Evolutionary conservation across 1,140 invertebrate species (phyloP).

Genomic region (Drosophila quadrilineata): DNA sequence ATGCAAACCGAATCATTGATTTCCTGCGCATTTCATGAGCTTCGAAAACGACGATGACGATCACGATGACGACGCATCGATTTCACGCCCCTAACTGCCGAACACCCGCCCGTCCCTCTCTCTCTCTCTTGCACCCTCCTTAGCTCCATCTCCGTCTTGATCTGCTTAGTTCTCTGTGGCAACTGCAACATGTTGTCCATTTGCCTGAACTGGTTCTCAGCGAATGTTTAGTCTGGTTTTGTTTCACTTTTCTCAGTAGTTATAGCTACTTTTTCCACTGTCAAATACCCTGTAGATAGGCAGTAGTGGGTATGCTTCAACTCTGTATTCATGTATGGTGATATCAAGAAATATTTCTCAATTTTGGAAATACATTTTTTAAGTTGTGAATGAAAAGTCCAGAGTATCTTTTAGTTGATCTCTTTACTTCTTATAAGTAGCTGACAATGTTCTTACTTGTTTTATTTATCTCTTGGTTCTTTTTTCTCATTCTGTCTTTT

Average conservation of each 20-base stretch:
- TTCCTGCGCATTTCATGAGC: slow-evolving; percentile 79
- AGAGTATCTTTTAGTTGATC: background rate
- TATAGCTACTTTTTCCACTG: slow-evolving; percentile 34
- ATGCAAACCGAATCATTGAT: slow-evolving; percentile 73
- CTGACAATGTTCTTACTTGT: background rate
- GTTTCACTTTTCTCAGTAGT: slow-evolving; percentile 68
- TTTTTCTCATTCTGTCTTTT: background rate
- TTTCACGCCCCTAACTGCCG: slow-evolving; percentile 53
- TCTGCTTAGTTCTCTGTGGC: background rate
- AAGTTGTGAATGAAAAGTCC: too few species aligned
- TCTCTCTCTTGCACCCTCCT: background rate
- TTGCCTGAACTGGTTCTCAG: slow-evolving; percentile 47
- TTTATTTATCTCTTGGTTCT: too few species aligned
- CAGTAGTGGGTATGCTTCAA: too few species aligned
- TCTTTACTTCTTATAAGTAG: too few species aligned
- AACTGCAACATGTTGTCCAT: slow-evolving; percentile 55
- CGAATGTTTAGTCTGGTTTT: slow-evolving; percentile 77
- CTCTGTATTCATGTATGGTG: too few species aligned
- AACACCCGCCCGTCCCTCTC: background rate
- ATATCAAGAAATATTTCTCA: too few species aligned
- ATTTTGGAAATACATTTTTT: too few species aligned
- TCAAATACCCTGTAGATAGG: background rate
- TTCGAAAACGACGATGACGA: slow-evolving; percentile 67
- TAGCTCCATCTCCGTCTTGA: background rate
- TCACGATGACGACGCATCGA: slow-evolving; percentile 68